Percentiles rank a stretch among this genome's conserved stretches.
These are phyloP conservation scores for Hippopotamus amphibius DNA, from an alignment of 2,113 vertebrate species.

Conservation along the genomic window DNA sequence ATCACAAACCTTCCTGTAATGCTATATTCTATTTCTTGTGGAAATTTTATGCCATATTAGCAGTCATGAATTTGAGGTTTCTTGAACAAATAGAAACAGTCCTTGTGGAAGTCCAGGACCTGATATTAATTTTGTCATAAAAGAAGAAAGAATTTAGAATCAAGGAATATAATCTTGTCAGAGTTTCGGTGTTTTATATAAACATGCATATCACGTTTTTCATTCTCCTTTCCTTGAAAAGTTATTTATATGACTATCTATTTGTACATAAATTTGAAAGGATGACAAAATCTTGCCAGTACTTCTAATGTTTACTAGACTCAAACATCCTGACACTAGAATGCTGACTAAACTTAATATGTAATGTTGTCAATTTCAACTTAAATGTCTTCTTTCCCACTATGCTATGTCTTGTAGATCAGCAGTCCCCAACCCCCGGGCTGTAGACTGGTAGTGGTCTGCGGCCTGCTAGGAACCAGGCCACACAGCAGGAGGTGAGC, in stretches of 20 bases:
- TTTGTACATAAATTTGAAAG: neutral
- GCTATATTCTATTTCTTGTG: neutral
- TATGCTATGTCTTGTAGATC: neutral
- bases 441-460: too few species aligned
- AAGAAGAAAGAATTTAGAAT: neutral
- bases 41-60: neutral
- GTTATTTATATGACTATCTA: neutral
- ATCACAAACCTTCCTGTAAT: neutral
- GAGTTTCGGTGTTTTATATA: neutral
- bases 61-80: neutral
- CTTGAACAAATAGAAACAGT: constrained; percentile 57
- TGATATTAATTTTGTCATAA: constrained; percentile 5
- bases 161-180: neutral
- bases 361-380: neutral
- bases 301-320: neutral
- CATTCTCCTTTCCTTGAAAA: neutral
- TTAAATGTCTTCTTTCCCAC: neutral
- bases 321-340: neutral
- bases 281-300: neutral
- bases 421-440: too few species aligned
- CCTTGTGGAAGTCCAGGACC: neutral
- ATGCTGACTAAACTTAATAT: neutral
- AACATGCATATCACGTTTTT: neutral
- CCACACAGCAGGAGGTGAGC: too few species aligned
- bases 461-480: too few species aligned